phyloP scores from a whole-genome alignment of 2,113 vertebrate species.

The Sinocyclocheilus anshuiensis region DNA sequence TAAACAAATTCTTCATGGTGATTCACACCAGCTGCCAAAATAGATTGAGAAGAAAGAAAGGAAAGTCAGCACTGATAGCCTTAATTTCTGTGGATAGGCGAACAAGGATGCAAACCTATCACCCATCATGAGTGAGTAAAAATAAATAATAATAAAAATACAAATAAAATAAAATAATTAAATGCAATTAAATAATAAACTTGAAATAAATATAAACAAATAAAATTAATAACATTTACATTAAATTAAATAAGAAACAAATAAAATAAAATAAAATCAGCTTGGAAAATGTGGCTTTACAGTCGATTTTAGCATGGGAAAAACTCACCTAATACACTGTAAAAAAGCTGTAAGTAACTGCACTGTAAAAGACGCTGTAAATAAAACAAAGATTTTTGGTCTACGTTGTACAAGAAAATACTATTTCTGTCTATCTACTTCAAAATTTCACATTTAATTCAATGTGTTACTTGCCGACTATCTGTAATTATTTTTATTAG shows the following conservation, averaged over 20 bases:
- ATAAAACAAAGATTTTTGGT: too few relatives aligned
- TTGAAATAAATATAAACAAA: too few relatives aligned
- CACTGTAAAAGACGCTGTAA: neutral
- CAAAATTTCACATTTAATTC: too few relatives aligned
- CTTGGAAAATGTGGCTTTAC: neutral
- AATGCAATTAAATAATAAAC: neutral
- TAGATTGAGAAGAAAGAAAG: neutral
- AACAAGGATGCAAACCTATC: neutral
- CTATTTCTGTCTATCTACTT: too few relatives aligned
- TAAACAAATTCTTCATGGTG: conserved; percentile 1
- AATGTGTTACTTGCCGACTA: neutral
- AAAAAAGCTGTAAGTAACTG: neutral
- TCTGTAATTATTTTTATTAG: neutral
- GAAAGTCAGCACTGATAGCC: neutral
- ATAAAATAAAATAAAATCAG: neutral
- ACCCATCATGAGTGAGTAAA: neutral
- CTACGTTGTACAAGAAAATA: too few relatives aligned
- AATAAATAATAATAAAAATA: too few relatives aligned
- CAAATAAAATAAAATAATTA: too few relatives aligned
- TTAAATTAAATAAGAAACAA: neutral
- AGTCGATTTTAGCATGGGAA: neutral
- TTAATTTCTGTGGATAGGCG: neutral
- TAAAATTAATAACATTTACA: neutral
- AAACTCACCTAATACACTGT: neutral
- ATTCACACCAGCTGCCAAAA: neutral